Base-by-base conservation (phyloP, 2,113 vertebrate genomes). In the Chaenogobius annularis region DNA sequence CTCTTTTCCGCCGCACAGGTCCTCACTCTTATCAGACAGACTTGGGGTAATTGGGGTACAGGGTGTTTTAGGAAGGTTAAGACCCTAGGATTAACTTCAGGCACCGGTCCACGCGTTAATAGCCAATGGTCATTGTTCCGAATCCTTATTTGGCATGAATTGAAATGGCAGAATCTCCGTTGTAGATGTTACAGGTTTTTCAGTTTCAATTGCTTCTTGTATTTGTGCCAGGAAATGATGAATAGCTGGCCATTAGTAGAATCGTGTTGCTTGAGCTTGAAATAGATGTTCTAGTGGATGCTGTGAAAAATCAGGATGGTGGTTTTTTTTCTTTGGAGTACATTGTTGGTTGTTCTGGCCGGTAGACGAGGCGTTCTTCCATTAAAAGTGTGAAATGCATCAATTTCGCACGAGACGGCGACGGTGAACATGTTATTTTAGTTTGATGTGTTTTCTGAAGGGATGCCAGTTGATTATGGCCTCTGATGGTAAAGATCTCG, bases 41-140 rank as follows among this genome's bases (percentile, higher is more conserved):
- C 67, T 70, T 84, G n/a, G n/a, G n/a, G 66, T 82, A 74, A 82
- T 73, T 81, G 68, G 26, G 75, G 66, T 63, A 56, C 19, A 14
- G 61, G 66, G 69, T 66, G 66, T 50, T 37, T 74, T 71, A 72
- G 54, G 22, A 50, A 62, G 44, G 40, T 46, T 55, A 69, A 37
- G 73, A 74, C 78, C 79, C 69, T 69, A 4, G 69, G 75, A 80
- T 80, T 75, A 59, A 65, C 46, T 71, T 12, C 63, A 79, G 80
- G 81, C 80, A 83, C 83, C 81, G 81, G 82, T 67, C 76, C 26
- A n/a, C 67, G 69, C 75, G 70, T 80, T 85, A 79, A 77, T 69
- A n/a, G n/a, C n/a, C n/a, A n/a, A n/a, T n/a, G 10, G 31, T 10
- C 7, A 58, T 66, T 74, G 56, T 59, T 79, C 3, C 35, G 13